phyloP scores from a whole-genome alignment of 2,113 vertebrate genomes.

The Riparia riparia region DNA sequence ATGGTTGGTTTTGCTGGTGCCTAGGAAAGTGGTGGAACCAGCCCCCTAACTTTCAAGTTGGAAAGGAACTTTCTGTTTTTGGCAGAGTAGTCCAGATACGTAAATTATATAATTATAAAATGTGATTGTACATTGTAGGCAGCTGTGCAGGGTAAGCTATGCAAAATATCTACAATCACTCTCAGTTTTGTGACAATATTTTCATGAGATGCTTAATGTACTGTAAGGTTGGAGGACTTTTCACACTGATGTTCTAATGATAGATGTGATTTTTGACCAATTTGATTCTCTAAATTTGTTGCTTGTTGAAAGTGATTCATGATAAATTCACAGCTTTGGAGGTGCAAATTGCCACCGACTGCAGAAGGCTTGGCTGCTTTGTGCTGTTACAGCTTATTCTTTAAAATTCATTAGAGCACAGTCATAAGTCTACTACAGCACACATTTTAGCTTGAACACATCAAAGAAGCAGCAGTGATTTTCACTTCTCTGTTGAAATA shows the following conservation, averaged over 20 bases:
- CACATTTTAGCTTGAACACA: neutral
- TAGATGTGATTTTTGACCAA: neutral
- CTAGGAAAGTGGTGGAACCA: neutral
- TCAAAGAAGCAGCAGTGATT: neutral
- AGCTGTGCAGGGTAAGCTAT: neutral
- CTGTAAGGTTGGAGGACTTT: neutral
- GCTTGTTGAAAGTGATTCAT: neutral
- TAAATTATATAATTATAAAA: neutral
- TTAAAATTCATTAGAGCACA: neutral
- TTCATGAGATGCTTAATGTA: neutral
- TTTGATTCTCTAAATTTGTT: neutral
- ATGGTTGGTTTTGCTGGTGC: neutral
- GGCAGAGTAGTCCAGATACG: neutral
- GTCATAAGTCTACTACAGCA: neutral
- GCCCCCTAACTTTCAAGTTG: neutral
- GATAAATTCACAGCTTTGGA: neutral
- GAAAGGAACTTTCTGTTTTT: neutral
- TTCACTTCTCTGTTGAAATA: conserved; percentile 2
- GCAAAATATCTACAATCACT: neutral
- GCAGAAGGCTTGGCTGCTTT: neutral
- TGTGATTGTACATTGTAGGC: neutral
- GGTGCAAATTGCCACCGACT: neutral
- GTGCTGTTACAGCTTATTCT: neutral
- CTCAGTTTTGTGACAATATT: neutral
- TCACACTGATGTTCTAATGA: neutral